Evolutionary conservation across 1,140 invertebrate genomes (phyloP).

Genomic region (Gryon sp.): DNA sequence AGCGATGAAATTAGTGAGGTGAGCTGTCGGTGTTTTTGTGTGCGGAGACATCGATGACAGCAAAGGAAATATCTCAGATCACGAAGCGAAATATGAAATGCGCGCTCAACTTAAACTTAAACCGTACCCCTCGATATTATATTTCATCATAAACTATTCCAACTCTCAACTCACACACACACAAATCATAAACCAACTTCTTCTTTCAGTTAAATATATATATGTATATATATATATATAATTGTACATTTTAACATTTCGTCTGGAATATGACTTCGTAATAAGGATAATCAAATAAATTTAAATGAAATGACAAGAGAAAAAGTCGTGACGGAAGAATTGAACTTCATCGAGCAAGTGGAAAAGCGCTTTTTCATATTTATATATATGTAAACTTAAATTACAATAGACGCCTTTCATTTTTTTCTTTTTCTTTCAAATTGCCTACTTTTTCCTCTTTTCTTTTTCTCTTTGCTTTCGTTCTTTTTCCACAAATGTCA

Average conservation of each 20-base stretch:
- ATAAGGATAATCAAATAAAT: not conserved
- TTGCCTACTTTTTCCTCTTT: not conserved
- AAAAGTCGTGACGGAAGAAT: conserved; percentile 2
- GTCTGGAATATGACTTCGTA: too few species aligned
- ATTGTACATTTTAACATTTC: too few species aligned
- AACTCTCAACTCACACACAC: too few species aligned
- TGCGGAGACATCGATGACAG: conserved; percentile 48
- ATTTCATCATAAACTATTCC: too few species aligned
- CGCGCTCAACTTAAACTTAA: not conserved
- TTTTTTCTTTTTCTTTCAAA: not conserved
- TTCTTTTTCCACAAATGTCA: conserved; percentile 17
- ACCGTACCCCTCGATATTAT: too few species aligned
- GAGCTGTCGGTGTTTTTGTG: conserved; percentile 22
- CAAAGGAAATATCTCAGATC: conserved; percentile 29
- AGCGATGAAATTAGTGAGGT: conserved; percentile 23
- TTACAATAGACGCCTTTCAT: not conserved
- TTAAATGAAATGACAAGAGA: not conserved
- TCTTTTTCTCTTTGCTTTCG: not conserved
- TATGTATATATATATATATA: too few species aligned
- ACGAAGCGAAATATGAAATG: not conserved
- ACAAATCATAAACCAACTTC: too few species aligned
- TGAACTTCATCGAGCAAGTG: not conserved
- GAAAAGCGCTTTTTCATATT: conserved; percentile 1
- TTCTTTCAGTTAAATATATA: too few species aligned
- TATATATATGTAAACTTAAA: not conserved